Evolutionary conservation across 2,113 vertebrate genomes (phyloP), one percentile per base, ranked within the genome.

Genomic region (Condylura cristata): DNA sequence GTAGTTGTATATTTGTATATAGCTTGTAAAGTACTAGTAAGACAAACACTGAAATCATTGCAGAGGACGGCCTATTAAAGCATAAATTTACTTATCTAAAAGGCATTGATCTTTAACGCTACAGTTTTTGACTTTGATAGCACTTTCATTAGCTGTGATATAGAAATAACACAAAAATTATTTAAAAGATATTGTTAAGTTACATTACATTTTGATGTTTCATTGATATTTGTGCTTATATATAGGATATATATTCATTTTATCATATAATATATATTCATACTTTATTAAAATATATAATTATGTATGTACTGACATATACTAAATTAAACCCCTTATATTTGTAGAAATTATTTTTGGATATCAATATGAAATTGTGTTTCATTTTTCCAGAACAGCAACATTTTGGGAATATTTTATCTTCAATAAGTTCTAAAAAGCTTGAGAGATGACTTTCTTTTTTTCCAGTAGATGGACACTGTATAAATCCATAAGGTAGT

Each of bases 401-500:
- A 65, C 76, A 37, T 51, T 86, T 97, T 93, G 30, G 68, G 61
- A 79, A 41, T 46, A 68, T 74, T 87, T 97, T 34, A 76, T 37
- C 95, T 14, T 80, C 76, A 76, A 53, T 95, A 58, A 96, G 20
- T 53, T 70, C n/a, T 88, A 41, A 61, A 90, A 81, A 79, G 22
- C 48, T 91, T 58, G 18, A 95, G 30, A 30, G n/a, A 79, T 63
- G 53, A 46, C 37, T 96, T 96, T 96, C 78, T 86, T 88, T 90
- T 91, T 93, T 94, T 84, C 26, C 63, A 82, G 5, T 70, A 56
- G 68, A 56, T 92, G 58, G 18, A 71, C 66, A 89, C 22, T 94
- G 10, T 96, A 87, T 24, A 91, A 53, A 82, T 44, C 48, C 63
- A 96, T 71, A 91, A 94, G n/a, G 65, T 74, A 96, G 96, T 68